Percentiles rank a stretch among this genome's conserved stretches.
Evolutionary conservation across 2,797 vertebrate species (phyloP).

Genomic region (Apogon talboti): DNA sequence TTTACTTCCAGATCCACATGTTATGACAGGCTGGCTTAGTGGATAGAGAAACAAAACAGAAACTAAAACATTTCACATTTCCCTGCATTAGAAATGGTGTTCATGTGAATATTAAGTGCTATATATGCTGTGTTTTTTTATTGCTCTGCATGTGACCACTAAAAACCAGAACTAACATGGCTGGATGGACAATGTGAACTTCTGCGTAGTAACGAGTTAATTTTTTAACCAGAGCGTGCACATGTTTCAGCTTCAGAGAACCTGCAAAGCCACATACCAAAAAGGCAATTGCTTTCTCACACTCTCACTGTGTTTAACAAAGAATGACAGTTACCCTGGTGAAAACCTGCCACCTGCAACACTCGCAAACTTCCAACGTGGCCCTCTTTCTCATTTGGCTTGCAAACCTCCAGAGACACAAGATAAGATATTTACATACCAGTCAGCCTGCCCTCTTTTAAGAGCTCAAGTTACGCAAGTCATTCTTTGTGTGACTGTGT

Average conservation of each 20-base stretch:
- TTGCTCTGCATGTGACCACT: not conserved
- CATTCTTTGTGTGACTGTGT: conserved; percentile 39
- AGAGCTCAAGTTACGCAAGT: conserved; percentile 60
- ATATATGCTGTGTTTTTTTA: not conserved
- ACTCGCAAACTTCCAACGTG: conserved; percentile 27
- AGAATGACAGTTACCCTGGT: conserved; percentile 32
- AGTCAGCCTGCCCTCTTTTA: conserved; percentile 48
- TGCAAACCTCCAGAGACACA: conserved; percentile 67
- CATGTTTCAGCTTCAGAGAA: conserved; percentile 31
- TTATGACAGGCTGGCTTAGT: conserved; percentile 29
- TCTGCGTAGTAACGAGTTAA: conserved; percentile 7
- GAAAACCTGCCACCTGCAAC: conserved; percentile 48
- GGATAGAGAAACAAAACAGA: conserved; percentile 17
- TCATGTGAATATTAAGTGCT: not conserved
- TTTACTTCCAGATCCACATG: conserved; percentile 23
- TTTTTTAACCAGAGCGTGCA: conserved; percentile 26
- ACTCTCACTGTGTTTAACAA: conserved; percentile 41
- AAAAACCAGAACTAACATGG: conserved; percentile 27
- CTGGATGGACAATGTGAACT: conserved; percentile 18
- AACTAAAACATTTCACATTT: conserved; percentile 12
- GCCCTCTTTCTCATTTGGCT: conserved; percentile 69
- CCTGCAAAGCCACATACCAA: conserved; percentile 52
- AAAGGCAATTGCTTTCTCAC: conserved; percentile 4
- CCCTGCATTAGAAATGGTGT: not conserved
- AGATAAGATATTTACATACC: conserved; percentile 77